Evolutionary conservation across 2,888 invertebrate species (phyloP).

Genomic region (Dynastes hyllus): DNA sequence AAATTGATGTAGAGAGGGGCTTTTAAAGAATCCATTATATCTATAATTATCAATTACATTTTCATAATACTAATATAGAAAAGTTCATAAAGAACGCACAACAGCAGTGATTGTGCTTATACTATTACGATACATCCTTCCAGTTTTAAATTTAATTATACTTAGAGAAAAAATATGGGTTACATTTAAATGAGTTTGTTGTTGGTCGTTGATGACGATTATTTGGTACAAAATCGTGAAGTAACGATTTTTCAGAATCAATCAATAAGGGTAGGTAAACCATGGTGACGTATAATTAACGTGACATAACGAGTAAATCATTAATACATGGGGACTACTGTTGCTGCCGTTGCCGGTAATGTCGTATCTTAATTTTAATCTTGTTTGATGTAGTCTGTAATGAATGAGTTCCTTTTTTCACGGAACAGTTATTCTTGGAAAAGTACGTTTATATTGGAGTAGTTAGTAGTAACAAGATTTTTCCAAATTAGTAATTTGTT

Average conservation of each 20-base stretch:
- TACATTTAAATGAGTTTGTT: slow-evolving; percentile 16
- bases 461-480: slow-evolving; percentile 15
- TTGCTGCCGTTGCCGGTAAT: slow-evolving; percentile 18
- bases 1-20: no score
- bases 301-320: slow-evolving; percentile 38
- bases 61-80: no score
- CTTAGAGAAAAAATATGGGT: slow-evolving; percentile 9
- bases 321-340: slow-evolving; percentile 15
- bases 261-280: no score
- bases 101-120: no score
- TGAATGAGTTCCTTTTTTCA: slow-evolving; percentile 32
- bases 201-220: slow-evolving; percentile 13
- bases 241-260: slow-evolving; percentile 28
- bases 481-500: slow-evolving; percentile 20
- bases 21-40: no score
- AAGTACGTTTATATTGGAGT: slow-evolving; percentile 6
- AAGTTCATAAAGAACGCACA: no score
- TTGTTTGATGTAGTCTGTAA: slow-evolving; percentile 33
- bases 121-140: not conserved
- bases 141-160: slow-evolving; percentile 16
- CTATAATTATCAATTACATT: no score
- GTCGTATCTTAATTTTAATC: slow-evolving; percentile 39
- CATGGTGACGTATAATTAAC: slow-evolving; percentile 30
- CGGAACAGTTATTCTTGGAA: slow-evolving; percentile 14
- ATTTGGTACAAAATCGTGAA: slow-evolving; percentile 12